Percentiles rank a stretch among this genome's conserved stretches.
These are phyloP conservation scores for Esperia sulphurella DNA, from an alignment of 2,888 invertebrate genomes.

Conservation along the genomic window DNA sequence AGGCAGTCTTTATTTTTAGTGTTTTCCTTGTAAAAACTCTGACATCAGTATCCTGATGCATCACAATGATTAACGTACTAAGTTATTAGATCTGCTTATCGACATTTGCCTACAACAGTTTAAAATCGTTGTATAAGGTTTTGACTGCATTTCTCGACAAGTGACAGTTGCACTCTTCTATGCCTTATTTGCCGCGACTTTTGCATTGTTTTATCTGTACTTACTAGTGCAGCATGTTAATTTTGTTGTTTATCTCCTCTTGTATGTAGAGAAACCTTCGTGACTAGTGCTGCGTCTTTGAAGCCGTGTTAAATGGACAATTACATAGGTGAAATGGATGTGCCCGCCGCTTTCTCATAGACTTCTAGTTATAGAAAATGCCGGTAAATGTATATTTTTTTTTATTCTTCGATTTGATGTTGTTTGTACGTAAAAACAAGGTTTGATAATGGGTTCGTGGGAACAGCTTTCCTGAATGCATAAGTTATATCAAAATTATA, in stretches of 20 bases:
- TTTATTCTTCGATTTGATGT: constrained; percentile 2
- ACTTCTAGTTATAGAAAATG: constrained; percentile 17
- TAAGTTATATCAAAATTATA: constrained; percentile 17
- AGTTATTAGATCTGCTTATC: too few relatives aligned
- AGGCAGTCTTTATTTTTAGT: not conserved
- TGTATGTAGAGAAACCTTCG: constrained; percentile 14
- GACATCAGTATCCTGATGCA: too few relatives aligned
- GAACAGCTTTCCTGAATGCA: constrained; percentile 13
- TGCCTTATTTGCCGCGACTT: constrained; percentile 35
- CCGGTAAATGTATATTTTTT: constrained; percentile 15
- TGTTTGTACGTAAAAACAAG: not conserved
- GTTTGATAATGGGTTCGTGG: constrained; percentile 5
- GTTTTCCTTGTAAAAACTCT: constrained; percentile 6
- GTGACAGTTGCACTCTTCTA: constrained; percentile 30
- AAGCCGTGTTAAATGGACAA: constrained; percentile 29
- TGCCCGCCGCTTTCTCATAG: constrained; percentile 20
- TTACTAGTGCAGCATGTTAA: constrained; percentile 3
- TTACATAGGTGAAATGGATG: constrained; percentile 24
- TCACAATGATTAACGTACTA: too few relatives aligned
- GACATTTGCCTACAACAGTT: too few relatives aligned
- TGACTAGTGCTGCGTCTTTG: constrained; percentile 21
- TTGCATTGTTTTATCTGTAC: constrained; percentile 20
- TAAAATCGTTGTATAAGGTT: too few relatives aligned
- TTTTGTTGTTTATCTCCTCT: not conserved
- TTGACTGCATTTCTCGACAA: constrained; percentile 5